phyloP scores from a whole-genome alignment of 2,888 invertebrate species.

The Bimastos eiseni region DNA sequence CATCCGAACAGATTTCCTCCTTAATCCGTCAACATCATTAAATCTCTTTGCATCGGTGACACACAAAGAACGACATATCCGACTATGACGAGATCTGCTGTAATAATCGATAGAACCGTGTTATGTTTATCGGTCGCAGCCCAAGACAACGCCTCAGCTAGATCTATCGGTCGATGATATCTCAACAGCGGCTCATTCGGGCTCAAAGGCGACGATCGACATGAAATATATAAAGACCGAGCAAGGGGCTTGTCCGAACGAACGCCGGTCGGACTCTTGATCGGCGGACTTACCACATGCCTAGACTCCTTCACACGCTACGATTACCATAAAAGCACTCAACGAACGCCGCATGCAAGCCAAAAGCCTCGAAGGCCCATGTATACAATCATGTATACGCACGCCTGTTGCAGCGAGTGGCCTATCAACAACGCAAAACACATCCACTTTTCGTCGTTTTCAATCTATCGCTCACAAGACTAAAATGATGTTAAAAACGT shows the following conservation, averaged over 20 bases:
- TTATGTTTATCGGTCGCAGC: neutral
- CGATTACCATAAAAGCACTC: neutral
- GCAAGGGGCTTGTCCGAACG: neutral
- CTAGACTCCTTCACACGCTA: conserved; percentile 6
- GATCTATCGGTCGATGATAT: neutral
- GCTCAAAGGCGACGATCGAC: neutral
- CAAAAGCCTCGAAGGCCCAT: neutral
- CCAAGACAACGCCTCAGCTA: neutral
- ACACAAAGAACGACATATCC: neutral
- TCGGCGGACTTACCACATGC: neutral
- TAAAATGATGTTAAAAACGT: no score
- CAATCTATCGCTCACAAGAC: no score
- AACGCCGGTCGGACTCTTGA: conserved; percentile 13
- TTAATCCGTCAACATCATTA: neutral
- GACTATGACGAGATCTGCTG: neutral
- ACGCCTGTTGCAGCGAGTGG: neutral
- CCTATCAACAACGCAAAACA: neutral
- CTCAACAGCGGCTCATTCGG: no score
- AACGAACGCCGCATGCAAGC: conserved; percentile 38
- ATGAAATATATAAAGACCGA: conserved; percentile 13
- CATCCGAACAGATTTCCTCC: neutral
- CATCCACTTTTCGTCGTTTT: no score
- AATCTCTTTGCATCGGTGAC: neutral
- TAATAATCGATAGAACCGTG: neutral
- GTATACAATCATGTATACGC: no score